Base-by-base conservation (phyloP, 2,888 invertebrate genomes). In the Machimus atricapillus region DNA sequence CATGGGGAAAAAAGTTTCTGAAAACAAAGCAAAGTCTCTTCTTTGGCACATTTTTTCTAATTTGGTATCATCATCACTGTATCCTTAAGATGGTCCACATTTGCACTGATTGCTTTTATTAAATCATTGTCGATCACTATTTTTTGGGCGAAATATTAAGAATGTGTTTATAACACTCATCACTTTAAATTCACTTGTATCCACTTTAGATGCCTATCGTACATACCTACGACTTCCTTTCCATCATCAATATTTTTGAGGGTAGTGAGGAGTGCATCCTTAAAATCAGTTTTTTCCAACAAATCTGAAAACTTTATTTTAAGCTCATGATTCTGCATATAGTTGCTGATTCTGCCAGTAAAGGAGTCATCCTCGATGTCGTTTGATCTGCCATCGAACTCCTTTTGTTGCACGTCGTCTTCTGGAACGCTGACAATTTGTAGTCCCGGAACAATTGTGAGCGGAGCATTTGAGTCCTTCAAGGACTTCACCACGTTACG, bases 281-380 rank as follows among this genome's bases (percentile, higher is more conserved):
- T 95, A 87, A 96, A 92, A 88, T 95, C 95, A 27, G 94, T 94
- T 89, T 94, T 94, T 9, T 96, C 95, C 88, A 96, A 93, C 88
- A 97, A 91, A 90, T 95, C 95, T 0, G 95, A 95, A 86, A 97
- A 91, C 90, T 94, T 95, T 87, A 97, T 95, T 90, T 95, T 94
- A 19, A 97, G 91, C 90, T 97, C 97, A 89, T 96, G 96, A 2
- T 94, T 95, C 90, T 95, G 94, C 2, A 97, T 91, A 89, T 96
- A 96, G 90, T 94, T 94, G 19, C 95, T 94, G 90, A 96, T 92
- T 23, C 89, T 90, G 8, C 94, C 95, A 86, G 58, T 89, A 0
- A 94, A 91, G 0, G 94, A 93, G 66, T 94, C 94, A 89, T 94
- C 94, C 58, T 93, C 94, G 88, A 89, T 90, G 78, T 85, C 87